Percentiles rank a stretch among this genome's conserved stretches.
phyloP scores from a whole-genome alignment of 1,140 invertebrate species.

The Neodiprion pinetum region DNA sequence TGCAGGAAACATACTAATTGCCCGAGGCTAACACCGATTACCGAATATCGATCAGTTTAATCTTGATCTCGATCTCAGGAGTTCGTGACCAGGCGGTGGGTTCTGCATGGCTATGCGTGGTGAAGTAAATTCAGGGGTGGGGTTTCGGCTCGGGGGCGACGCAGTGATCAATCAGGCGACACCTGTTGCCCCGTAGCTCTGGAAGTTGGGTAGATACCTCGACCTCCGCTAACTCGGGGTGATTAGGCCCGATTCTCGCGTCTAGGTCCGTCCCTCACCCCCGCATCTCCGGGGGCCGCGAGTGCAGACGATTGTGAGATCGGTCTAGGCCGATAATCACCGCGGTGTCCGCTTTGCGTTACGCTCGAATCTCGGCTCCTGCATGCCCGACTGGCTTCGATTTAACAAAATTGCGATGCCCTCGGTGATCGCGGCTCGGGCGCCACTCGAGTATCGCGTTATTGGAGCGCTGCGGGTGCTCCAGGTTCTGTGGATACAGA shows the following conservation, averaged over 20 bases:
- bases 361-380: no score
- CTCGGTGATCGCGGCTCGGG: no score
- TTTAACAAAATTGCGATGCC: background rate
- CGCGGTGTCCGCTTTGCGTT: no score
- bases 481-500: background rate
- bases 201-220: constrained; percentile 45
- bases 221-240: constrained; percentile 58
- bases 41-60: no score
- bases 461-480: background rate
- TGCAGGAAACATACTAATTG: no score
- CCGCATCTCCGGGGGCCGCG: constrained; percentile 1
- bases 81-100: no score
- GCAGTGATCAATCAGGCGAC: constrained; percentile 61
- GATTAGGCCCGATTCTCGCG: constrained; percentile 60
- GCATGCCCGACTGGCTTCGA: background rate
- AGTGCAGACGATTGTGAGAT: background rate
- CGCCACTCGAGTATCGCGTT: background rate
- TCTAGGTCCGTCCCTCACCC: constrained; percentile 42
- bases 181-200: constrained; percentile 57
- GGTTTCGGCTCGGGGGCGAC: constrained; percentile 46
- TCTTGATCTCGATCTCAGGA: no score
- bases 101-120: no score
- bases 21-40: no score
- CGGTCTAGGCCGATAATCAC: no score
- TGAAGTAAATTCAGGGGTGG: constrained; percentile 47